Conservation (phyloP, 2,113 vertebrate species). For the Crotalus viridis region DNA sequence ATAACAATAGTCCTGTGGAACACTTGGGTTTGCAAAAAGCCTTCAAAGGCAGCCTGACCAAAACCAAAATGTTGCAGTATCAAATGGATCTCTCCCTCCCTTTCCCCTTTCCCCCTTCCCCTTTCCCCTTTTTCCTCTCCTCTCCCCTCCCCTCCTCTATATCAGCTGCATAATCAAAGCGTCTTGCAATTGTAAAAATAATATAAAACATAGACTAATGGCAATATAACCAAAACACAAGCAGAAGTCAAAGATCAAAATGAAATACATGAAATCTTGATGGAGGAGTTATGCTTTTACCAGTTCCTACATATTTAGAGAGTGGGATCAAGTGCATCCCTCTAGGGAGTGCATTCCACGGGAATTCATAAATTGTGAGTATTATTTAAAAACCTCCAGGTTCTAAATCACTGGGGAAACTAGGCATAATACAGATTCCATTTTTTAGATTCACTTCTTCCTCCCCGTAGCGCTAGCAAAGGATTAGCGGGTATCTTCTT, state of each 20-base stretch:
- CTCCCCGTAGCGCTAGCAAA: neutral
- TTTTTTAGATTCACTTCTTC: neutral
- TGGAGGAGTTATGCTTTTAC: neutral
- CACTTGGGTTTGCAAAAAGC: neutral
- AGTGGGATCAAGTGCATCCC: neutral
- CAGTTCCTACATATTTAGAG: neutral
- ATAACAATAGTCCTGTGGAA: neutral
- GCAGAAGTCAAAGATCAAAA: neutral
- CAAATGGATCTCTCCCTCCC: neutral
- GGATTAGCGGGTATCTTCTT: neutral
- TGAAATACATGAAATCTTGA: neutral
- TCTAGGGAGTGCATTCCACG: neutral
- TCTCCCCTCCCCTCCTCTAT: neutral
- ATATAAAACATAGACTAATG: neutral
- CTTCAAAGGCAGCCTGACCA: neutral
- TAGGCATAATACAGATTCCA: neutral
- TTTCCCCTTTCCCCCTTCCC: too few species aligned
- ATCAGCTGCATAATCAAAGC: neutral
- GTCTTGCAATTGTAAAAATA: neutral
- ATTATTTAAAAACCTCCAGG: neutral
- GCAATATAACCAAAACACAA: neutral
- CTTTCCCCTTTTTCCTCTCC: too few species aligned
- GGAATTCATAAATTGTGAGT: neutral
- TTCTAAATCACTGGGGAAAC: neutral
- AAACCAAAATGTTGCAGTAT: too few species aligned